Percentiles rank a stretch among this genome's conserved stretches.
phyloP scores from a whole-genome alignment of 2,797 vertebrate genomes.

The Sardinella longiceps region DNA sequence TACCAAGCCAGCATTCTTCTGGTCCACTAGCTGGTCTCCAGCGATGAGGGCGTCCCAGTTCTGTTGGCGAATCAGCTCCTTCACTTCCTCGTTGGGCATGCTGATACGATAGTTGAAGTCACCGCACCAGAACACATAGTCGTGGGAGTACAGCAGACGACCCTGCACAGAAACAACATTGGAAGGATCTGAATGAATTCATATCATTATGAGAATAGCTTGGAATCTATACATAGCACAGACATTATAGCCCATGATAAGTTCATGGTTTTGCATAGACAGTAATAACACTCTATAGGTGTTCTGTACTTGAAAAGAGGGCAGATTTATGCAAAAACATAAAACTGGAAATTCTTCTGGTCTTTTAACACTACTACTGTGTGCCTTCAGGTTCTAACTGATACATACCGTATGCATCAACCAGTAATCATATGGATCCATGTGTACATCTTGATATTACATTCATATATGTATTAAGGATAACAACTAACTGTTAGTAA shows the following conservation, averaged over 20 bases:
- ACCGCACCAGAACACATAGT: constrained; percentile 98
- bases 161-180: constrained; percentile 73
- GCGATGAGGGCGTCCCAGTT: constrained; percentile 91
- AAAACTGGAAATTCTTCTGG: neutral
- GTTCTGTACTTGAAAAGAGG: neutral
- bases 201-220: neutral
- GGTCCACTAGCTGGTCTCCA: constrained; percentile 94
- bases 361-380: neutral
- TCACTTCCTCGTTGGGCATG: constrained; percentile 95
- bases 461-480: too few species aligned
- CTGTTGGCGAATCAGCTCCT: constrained; percentile 92
- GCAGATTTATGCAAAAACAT: neutral
- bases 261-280: neutral
- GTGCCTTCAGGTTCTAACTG: neutral
- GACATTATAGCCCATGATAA: too few species aligned
- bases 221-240: neutral
- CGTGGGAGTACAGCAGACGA: constrained; percentile 93
- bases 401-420: neutral
- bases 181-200: too few species aligned
- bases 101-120: constrained; percentile 98
- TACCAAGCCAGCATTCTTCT: constrained; percentile 92
- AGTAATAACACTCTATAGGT: neutral
- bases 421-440: neutral
- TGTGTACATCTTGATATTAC: too few species aligned
- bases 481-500: too few species aligned